These are phyloP conservation scores for Macquaria australasica DNA, from an alignment of 2,113 vertebrate species.

Conservation along the genomic window DNA sequence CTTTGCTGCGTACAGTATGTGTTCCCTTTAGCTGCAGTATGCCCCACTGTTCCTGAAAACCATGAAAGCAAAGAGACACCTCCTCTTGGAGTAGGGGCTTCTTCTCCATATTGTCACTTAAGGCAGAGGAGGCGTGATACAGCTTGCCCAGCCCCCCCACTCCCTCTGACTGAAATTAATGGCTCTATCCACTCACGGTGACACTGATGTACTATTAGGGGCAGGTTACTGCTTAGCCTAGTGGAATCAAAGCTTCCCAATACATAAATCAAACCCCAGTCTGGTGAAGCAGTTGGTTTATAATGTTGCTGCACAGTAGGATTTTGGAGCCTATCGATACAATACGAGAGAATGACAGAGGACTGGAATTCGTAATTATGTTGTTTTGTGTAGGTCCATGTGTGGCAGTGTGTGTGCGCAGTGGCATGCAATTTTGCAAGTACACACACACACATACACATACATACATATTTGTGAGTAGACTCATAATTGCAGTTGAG, in stretches of 20 bases:
- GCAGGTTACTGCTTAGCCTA: conserved; percentile 63
- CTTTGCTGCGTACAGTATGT: not conserved
- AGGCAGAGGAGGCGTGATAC: conserved; percentile 14
- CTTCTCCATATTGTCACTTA: conserved; percentile 19
- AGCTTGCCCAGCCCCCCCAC: not conserved
- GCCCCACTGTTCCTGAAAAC: not conserved
- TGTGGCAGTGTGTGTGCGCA: too few species aligned
- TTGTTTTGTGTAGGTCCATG: not conserved
- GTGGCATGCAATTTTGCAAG: too few species aligned
- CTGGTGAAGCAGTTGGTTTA: not conserved
- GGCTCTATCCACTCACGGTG: conserved; percentile 42
- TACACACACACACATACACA: too few species aligned
- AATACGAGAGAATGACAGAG: not conserved
- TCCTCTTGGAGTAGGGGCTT: not conserved
- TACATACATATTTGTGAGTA: not conserved
- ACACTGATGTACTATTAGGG: conserved; percentile 72
- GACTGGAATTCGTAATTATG: conserved; percentile 7
- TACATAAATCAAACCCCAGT: conserved; percentile 63
- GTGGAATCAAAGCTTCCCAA: conserved; percentile 42
- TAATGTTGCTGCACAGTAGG: not conserved
- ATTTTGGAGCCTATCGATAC: not conserved
- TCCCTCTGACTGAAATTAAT: conserved; percentile 60
- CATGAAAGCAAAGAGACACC: not conserved
- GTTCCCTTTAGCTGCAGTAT: not conserved
- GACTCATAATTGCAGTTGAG: not conserved